These are phyloP conservation scores for Drosophila saltans DNA, from an alignment of 1,140 invertebrate genomes.

Conservation along the genomic window DNA sequence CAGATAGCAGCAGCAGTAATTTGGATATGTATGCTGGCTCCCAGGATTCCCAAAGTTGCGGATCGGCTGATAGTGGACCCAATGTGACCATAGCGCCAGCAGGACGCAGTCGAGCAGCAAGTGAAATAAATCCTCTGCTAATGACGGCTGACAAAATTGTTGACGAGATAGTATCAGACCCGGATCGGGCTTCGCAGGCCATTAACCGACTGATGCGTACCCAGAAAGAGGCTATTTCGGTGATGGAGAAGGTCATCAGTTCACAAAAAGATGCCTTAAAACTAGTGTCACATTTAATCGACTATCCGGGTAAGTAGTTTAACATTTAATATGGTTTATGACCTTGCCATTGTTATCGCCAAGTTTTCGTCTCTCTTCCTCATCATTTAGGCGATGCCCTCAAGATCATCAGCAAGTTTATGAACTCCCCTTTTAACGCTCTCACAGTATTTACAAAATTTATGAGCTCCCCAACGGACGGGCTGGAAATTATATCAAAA, in stretches of 20 bases:
- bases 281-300: constrained; percentile 79
- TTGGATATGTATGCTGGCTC: constrained; percentile 61
- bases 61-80: constrained; percentile 67
- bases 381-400: constrained; percentile 69
- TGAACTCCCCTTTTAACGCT: constrained; percentile 83
- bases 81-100: constrained; percentile 20
- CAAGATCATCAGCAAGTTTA: constrained; percentile 82
- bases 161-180: constrained; percentile 76
- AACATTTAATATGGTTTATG: background rate
- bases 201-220: constrained; percentile 79
- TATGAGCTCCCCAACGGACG: constrained; percentile 82
- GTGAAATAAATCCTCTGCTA: constrained; percentile 59
- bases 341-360: constrained; percentile 8
- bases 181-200: constrained; percentile 74
- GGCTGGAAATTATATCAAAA: constrained; percentile 82
- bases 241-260: constrained; percentile 77
- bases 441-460: constrained; percentile 83
- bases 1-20: constrained; percentile 71
- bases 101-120: constrained; percentile 7
- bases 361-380: background rate
- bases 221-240: constrained; percentile 74
- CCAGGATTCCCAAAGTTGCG: constrained; percentile 76
- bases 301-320: constrained; percentile 66
- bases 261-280: constrained; percentile 79
- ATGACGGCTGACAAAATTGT: constrained; percentile 78